These are phyloP conservation scores for Holotrichia oblita DNA, from an alignment of 1,140 invertebrate species.

Conservation along the genomic window DNA sequence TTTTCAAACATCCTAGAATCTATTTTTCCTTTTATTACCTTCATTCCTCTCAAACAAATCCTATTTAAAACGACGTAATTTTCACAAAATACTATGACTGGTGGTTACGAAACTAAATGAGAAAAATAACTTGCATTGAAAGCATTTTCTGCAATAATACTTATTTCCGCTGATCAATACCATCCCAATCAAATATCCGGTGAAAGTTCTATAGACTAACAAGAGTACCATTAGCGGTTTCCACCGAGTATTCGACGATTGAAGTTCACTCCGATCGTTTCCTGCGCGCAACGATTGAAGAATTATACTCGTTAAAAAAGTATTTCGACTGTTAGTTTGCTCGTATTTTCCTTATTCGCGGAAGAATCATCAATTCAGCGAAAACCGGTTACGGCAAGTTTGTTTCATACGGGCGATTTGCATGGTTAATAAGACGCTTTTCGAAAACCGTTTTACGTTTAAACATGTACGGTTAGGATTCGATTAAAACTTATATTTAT, in stretches of 20 bases:
- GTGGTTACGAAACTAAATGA: too few species aligned
- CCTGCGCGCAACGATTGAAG: not conserved
- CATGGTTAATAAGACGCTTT: conserved; percentile 5
- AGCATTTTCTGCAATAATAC: not conserved
- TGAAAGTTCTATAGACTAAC: not conserved
- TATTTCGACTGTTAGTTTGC: not conserved
- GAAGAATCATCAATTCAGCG: not conserved
- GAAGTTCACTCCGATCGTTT: not conserved
- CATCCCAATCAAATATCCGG: not conserved
- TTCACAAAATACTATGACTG: too few species aligned
- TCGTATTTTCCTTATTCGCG: not conserved
- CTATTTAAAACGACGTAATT: too few species aligned
- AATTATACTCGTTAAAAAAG: not conserved
- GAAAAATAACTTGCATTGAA: too few species aligned
- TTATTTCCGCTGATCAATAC: not conserved
- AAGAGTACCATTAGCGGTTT: not conserved
- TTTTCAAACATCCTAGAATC: too few species aligned
- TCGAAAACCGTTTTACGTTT: not conserved
- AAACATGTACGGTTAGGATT: not conserved
- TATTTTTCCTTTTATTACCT: too few species aligned
- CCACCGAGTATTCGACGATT: not conserved
- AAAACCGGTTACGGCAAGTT: not conserved
- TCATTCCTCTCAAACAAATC: too few species aligned
- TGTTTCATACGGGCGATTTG: not conserved
- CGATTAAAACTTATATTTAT: not conserved